Base-by-base conservation (phyloP, 2,113 vertebrate genomes). In the Puntigrus tetrazona region DNA sequence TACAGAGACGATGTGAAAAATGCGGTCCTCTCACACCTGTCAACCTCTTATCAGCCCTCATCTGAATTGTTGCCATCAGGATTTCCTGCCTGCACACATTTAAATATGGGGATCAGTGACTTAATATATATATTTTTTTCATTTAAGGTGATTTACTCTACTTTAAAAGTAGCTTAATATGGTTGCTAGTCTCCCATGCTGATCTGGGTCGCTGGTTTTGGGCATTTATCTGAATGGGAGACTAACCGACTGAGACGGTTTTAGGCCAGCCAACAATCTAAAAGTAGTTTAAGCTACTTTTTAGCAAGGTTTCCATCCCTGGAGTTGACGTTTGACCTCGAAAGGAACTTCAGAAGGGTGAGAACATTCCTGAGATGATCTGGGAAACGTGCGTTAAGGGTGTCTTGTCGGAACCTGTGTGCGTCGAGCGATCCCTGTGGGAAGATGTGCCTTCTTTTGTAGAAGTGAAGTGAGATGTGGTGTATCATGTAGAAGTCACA, bases 341-440 rank as follows among this genome's bases (percentile, higher is more conserved):
- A 59, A 3, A 57, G 69, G 81, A 78, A 50, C 10, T 22, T 61
- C 29, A 79, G 84, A 55, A 70, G 63, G 61, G 50, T 86, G 84
- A 81, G 82, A 74, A 57, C 76, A 78, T 86, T 81, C 78, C 69
- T 27, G 69, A 82, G 80, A 86, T 72, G 67, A 69, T 65, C 65
- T 57, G 41, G n/a, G 57, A 20, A 52, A 41, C 22, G 55, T 63
- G 7, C 59, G 8, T 57, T 75, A 38, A 65, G 55, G 76, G 38
- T 77, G 78, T 86, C 82, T 57, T 88, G 87, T 69, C 82, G 36
- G 82, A 86, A 86, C 87, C 70, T 78, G 85, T 9, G 63, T 50
- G 57, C 78, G 85, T 86, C 65, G 79, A 83, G 63, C 55, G 84
- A 88, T 88, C 87, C 7, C 87, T 86, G 87, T 88, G 87, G 78